These are phyloP conservation scores for Tragulus kanchil DNA, from an alignment of 2,113 vertebrate genomes.

Conservation along the genomic window DNA sequence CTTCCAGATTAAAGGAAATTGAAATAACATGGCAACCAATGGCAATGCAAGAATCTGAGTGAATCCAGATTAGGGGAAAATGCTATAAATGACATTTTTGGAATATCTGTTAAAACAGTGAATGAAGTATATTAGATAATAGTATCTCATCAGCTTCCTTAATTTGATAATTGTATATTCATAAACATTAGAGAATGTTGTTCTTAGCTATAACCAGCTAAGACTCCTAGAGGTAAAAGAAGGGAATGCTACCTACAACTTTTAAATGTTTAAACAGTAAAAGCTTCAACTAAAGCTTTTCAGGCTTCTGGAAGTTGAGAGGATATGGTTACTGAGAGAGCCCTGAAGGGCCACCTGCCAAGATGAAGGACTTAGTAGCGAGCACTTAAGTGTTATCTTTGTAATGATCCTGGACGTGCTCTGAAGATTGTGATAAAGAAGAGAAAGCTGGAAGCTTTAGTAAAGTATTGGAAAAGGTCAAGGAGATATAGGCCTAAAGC, in stretches of 20 bases:
- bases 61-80: not conserved
- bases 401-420: not conserved
- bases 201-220: not conserved
- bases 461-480: not conserved
- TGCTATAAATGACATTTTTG: not conserved
- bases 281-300: not conserved
- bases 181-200: not conserved
- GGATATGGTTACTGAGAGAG: not conserved
- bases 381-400: not conserved
- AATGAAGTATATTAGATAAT: not conserved
- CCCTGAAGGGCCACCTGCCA: not conserved
- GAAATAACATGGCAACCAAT: not conserved
- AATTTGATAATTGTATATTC: not conserved
- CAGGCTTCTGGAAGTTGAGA: not conserved
- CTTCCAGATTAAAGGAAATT: not conserved
- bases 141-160: not conserved
- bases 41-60: not conserved
- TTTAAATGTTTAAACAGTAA: not conserved
- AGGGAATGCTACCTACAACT: not conserved
- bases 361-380: not conserved
- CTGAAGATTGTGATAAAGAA: not conserved
- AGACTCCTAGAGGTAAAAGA: not conserved
- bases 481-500: not conserved
- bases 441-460: not conserved
- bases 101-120: not conserved